Base-by-base conservation (phyloP, 2,113 vertebrate species). In the Neoarius graeffei region DNA sequence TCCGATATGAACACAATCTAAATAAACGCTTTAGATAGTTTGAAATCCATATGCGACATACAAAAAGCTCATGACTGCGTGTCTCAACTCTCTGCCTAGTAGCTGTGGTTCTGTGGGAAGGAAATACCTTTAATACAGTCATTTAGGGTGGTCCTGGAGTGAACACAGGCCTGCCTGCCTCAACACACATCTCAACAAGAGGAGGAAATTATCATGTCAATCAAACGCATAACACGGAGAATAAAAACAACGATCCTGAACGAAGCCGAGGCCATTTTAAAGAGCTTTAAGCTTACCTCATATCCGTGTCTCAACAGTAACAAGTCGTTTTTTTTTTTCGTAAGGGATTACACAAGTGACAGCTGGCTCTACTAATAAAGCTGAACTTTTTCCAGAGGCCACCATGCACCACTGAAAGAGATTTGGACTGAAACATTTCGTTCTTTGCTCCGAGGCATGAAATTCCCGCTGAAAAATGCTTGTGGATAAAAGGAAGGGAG, bases 161-260 rank as follows among this genome's bases (percentile, higher is more conserved):
- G 1, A 60, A 57, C 87, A 81, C 62, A 42, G 71, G 19, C 71
- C 81, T 79, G 69, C 62, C 30, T 74, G 77, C 73, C 25, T 60
- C 52, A 84, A 86, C 71, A 89, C 71, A 89, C 85, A 86, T 69
- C 85, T 79, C 42, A 60, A 86, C 84, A 81, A 81, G 80, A 87
- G 73, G 35, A 83, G 79, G 79, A 88, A 88, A 67, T 73, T 67
- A 79, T 62, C 71, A 80, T 62, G 71, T 85, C 81, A 77, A 76
- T 83, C 86, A 88, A 11, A 30, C 60, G 52, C 81, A 67, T 71
- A 69, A 83, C 86, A 50, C 17, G 23, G 25, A 57, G 14, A 52
- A 60, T 82, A 50, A 77, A 62, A 56, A 73, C 52, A 83, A 48
- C 5, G 17, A 52, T 35, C 54, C 64, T 48, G 77, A 48, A 74